A percentile compares a stretch with the other conserved stretches of the same genome.
These are phyloP conservation scores for Corvus moneduloides DNA, from an alignment of 2,113 vertebrate species.

Conservation along the genomic window DNA sequence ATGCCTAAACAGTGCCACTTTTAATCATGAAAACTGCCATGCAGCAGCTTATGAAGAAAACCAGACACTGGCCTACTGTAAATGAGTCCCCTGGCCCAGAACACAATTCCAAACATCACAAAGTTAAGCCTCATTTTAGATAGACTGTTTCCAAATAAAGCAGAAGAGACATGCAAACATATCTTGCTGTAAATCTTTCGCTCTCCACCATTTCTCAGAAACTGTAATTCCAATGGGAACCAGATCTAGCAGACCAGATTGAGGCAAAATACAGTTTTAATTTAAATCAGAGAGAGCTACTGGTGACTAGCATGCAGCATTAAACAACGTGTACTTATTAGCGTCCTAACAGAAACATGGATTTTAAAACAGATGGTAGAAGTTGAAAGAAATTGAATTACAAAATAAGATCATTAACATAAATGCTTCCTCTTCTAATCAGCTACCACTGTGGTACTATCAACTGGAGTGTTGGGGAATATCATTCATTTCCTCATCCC, in stretches of 20 bases:
- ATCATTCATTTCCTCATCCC: not conserved
- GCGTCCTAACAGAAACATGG: not conserved
- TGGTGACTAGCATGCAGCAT: not conserved
- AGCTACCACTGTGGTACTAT: conserved; percentile 37
- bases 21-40: not conserved
- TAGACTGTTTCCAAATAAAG: not conserved
- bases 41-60: not conserved
- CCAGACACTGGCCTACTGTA: not conserved
- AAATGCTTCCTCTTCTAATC: conserved; percentile 58
- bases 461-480: not conserved
- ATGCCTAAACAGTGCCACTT: not conserved
- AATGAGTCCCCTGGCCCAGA: not conserved
- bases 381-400: conserved; percentile 53
- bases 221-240: not conserved
- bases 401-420: conserved; percentile 47
- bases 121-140: not conserved
- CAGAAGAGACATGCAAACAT: not conserved
- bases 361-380: conserved; percentile 55
- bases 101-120: not conserved
- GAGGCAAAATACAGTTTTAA: conserved; percentile 3
- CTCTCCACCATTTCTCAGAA: not conserved
- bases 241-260: not conserved
- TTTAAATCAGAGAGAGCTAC: not conserved
- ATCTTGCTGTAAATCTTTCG: not conserved
- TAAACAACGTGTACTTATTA: not conserved